A percentile compares a stretch with the other conserved stretches of the same genome.
phyloP scores from a whole-genome alignment of 1,140 invertebrate species.

The Drosophila sucinea region DNA sequence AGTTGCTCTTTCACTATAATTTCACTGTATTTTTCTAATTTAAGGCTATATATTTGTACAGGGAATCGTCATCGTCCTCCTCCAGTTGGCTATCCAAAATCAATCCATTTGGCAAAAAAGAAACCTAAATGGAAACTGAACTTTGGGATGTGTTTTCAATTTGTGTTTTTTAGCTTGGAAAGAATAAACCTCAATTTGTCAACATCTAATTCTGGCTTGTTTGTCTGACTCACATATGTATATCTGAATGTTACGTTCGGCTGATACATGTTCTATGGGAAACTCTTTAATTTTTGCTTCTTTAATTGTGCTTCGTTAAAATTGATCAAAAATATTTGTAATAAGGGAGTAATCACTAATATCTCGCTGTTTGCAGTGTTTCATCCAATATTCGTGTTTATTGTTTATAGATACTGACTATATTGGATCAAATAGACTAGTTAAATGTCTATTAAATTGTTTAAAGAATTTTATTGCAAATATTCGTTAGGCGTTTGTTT shows the following conservation, averaged over 20 bases:
- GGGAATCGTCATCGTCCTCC: slow-evolving; percentile 71
- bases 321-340: too few species aligned
- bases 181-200: slow-evolving; percentile 46
- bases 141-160: slow-evolving; percentile 40
- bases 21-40: neutral
- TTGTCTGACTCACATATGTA: neutral
- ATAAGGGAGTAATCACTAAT: too few species aligned
- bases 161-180: slow-evolving; percentile 47
- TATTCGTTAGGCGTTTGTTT: slow-evolving; percentile 46
- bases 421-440: neutral
- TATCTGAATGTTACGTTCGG: neutral
- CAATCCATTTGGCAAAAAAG: slow-evolving; percentile 89
- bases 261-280: too few species aligned
- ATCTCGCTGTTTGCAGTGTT: too few species aligned
- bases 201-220: neutral
- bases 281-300: too few species aligned
- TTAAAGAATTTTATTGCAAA: slow-evolving; percentile 58
- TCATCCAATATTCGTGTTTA: too few species aligned
- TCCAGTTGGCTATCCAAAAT: slow-evolving; percentile 88
- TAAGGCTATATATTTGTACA: slow-evolving; percentile 24
- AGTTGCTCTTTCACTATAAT: slow-evolving; percentile 22
- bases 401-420: too few species aligned
- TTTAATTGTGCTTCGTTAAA: too few species aligned
- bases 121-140: slow-evolving; percentile 84
- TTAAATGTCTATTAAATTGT: neutral